Percentiles rank a stretch among this genome's conserved stretches.
Evolutionary conservation across 2,797 vertebrate genomes (phyloP).

Genomic region (Hydrocynus forskahlii): DNA sequence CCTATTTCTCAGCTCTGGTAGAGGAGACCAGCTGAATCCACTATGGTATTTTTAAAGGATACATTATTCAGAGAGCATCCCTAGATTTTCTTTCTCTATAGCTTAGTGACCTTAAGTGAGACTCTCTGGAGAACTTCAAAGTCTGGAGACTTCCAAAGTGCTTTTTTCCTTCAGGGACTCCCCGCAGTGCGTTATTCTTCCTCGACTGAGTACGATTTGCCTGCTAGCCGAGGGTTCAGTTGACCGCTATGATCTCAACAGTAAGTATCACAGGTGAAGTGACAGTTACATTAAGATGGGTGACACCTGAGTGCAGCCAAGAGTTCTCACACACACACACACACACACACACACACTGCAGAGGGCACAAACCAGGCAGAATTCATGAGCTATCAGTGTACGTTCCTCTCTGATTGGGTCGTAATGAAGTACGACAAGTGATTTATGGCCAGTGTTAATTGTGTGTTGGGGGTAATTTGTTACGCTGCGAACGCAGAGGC

Average conservation of each 20-base stretch:
- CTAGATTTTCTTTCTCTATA: slow-evolving; percentile 40
- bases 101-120: slow-evolving; percentile 35
- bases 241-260: slow-evolving; percentile 37
- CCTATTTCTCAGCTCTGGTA: slow-evolving; percentile 17
- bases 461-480: slow-evolving; percentile 73
- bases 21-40: slow-evolving; percentile 5
- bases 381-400: slow-evolving; percentile 61
- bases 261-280: slow-evolving; percentile 20
- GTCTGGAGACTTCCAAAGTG: slow-evolving; percentile 24
- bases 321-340: slow-evolving; percentile 7
- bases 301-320: slow-evolving; percentile 15
- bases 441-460: slow-evolving; percentile 76
- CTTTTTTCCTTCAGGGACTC: slow-evolving; percentile 14
- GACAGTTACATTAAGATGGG: slow-evolving; percentile 23
- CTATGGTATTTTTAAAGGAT: slow-evolving; percentile 40
- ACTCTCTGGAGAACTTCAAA: slow-evolving; percentile 36
- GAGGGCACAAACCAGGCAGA: slow-evolving; percentile 23
- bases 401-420: slow-evolving; percentile 61
- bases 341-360: not conserved
- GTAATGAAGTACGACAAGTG: slow-evolving; percentile 74
- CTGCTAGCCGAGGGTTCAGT: slow-evolving; percentile 38
- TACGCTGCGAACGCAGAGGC: slow-evolving; percentile 64
- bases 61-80: slow-evolving; percentile 34
- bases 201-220: slow-evolving; percentile 49
- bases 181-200: slow-evolving; percentile 21